Base-by-base conservation (phyloP, 2,888 invertebrate species). In the Drosophila longiperda region DNA sequence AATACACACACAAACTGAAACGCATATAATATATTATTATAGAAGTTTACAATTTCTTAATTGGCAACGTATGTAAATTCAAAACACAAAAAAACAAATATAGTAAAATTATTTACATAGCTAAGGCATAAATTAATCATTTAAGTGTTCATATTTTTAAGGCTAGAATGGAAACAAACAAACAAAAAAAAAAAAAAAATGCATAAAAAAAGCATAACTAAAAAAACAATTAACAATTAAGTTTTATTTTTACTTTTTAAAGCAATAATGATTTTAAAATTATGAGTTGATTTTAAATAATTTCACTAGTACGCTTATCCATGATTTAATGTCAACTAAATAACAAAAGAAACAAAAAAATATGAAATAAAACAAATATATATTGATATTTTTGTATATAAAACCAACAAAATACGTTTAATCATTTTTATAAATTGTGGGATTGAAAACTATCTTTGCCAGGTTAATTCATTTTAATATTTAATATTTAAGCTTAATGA, bases 271-370 rank as follows among this genome's bases (percentile, higher is more conserved):
- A 77, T 83, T 83, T 80, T 65, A 75, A 73, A 78, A 49, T 69
- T 80, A 75, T 75, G 63, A 85, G 73, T 83, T 80, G 64, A 78
- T 75, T 79, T 85, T 80, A 83, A 73, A 63, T 73, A 89, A 67
- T 73, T 79, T 77, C 71, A 86, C 83, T 82, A 84, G 73, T 91
- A 91, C 91, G 91, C 91, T 91, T 91, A 87, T 82, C 77, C 82
- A 87, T 89, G 81, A 81, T 89, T 78, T 68, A 83, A 85, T 90
- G 83, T 90, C 75, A 78, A 83, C 71, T 80, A 86, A 78, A 79
- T 59, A 69, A 26, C 74, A 69, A 72, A 61, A 52, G 52, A 67
- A 62, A 55, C 26, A 55, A 54, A 63, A 66, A 38, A 49, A 78
- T 75, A 73, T 68, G 66, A 81, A 75, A 84, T 68, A 70, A 68